A percentile compares a stretch with the other conserved stretches of the same genome.
These are phyloP conservation scores for Minunthozetes semirufus DNA, from an alignment of 2,888 invertebrate genomes.

Conservation along the genomic window DNA sequence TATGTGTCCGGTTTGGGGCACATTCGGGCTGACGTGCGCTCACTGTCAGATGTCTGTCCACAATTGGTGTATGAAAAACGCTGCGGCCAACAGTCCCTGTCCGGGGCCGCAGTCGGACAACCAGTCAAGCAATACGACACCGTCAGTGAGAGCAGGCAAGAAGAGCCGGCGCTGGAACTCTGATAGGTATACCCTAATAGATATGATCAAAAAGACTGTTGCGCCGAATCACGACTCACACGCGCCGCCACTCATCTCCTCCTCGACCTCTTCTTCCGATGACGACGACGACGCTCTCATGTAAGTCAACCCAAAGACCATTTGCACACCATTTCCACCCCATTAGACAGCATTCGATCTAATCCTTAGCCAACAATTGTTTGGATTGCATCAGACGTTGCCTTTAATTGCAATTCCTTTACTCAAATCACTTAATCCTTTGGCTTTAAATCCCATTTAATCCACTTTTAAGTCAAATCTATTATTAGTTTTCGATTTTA, in stretches of 20 bases:
- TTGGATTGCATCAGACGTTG: no score
- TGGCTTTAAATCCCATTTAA: not conserved
- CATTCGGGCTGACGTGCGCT: constrained; percentile 12
- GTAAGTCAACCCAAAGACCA: not conserved
- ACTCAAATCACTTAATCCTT: no score
- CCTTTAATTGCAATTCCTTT: no score
- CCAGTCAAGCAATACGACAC: not conserved
- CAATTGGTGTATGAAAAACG: constrained; percentile 31
- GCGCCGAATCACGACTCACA: constrained; percentile 33
- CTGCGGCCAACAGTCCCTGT: constrained; percentile 22
- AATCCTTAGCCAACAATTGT: no score
- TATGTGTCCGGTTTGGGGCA: constrained; percentile 30
- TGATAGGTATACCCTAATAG: constrained; percentile 25
- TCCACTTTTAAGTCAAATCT: not conserved
- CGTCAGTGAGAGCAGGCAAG: not conserved
- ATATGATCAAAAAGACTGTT: constrained; percentile 29
- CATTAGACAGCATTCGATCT: no score
- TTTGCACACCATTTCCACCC: not conserved
- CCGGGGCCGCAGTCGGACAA: constrained; percentile 12
- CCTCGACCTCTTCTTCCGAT: not conserved
- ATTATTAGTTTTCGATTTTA: not conserved
- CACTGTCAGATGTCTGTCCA: constrained; percentile 32
- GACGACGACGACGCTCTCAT: not conserved
- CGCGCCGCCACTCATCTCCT: constrained; percentile 19
- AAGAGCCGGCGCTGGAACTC: constrained; percentile 22